Base-by-base conservation (phyloP, 2,888 invertebrate genomes). In the Trissonchulus latispiculum region DNA sequence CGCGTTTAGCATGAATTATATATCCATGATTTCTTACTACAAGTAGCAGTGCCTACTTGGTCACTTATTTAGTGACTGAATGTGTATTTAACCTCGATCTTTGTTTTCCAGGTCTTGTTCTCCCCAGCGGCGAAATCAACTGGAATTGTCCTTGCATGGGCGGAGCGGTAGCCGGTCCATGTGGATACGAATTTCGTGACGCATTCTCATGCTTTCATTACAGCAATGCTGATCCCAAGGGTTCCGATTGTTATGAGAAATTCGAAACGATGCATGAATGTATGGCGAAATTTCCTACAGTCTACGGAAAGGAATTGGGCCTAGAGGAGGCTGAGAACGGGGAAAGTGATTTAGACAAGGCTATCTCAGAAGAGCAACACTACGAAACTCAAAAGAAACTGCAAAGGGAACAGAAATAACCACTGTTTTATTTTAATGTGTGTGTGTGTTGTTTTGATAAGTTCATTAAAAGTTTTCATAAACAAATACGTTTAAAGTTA, bases 131-230 rank as follows among this genome's bases (percentile, higher is more conserved):
- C 2, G 89, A 90, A 76, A 93, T 96, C 77, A 96, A 96, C 85
- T 96, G 95, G 95, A 91, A 91, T 82, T 96, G 96, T 81, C 95
- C 95, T 0, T 96, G 96, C 83, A 87, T 96, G 48, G 95, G 95
- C 23, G 94, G 94, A n/a, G 95, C 95, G 92, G 93, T 95, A 2
- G 92, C 93, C 0, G 95, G 96, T 0, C 95, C 96, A 0, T 96
- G 96, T 83, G 95, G 94, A 0, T 87, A 90, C 23, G 90, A 93
- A 83, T 96, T 96, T 85, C 87, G 95, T 62, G 91, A 93, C 78
- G 94, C 95, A 1, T 95, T 96, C 84, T 90, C 92, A 36, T 96
- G 96, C 84, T 95, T 95, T 83, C 95, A 95, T 83, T 91, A 92
- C 75, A 83, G 84, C 77, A 88, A 88, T 74, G 90, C 90, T 1